These are phyloP conservation scores for Cydia splendana DNA, from an alignment of 1,140 invertebrate genomes.

Conservation along the genomic window DNA sequence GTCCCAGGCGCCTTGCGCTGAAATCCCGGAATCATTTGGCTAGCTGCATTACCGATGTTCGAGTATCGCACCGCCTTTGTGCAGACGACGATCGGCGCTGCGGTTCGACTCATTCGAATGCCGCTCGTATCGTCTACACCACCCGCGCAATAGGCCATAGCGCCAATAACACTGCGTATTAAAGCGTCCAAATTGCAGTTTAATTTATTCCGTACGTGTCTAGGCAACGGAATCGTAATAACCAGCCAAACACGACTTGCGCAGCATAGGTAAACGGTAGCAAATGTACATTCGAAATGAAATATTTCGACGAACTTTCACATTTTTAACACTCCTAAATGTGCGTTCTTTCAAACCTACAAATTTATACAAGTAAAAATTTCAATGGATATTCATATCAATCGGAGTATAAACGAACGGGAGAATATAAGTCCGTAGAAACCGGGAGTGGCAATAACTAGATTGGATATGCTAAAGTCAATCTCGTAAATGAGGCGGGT, in stretches of 20 bases:
- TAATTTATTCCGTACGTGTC: constrained; percentile 78
- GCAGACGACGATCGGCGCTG: constrained; percentile 37
- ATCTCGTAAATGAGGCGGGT: constrained; percentile 31
- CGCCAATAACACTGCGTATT: constrained; percentile 75
- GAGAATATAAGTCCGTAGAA: constrained; percentile 19
- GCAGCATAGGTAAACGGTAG: not conserved
- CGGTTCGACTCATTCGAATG: constrained; percentile 66
- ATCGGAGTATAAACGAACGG: not conserved
- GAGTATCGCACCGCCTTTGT: constrained; percentile 61
- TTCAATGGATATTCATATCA: constrained; percentile 13
- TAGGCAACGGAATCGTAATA: constrained; percentile 76
- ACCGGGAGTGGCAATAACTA: constrained; percentile 29
- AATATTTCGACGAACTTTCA: constrained; percentile 16
- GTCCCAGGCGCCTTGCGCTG: constrained; percentile 40
- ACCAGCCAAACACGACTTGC: constrained; percentile 60
- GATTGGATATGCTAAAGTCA: constrained; percentile 33
- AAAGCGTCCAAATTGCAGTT: constrained; percentile 77
- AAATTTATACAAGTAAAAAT: not conserved
- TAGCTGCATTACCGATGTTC: constrained; percentile 63
- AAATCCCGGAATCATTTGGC: constrained; percentile 60
- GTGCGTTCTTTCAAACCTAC: not conserved
- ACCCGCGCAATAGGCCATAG: constrained; percentile 62
- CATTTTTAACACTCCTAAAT: not conserved
- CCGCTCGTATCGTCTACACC: constrained; percentile 65
- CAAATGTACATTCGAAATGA: not conserved